These are phyloP conservation scores for Rhinolophus sinicus DNA, from an alignment of 2,113 vertebrate genomes.

Conservation along the genomic window DNA sequence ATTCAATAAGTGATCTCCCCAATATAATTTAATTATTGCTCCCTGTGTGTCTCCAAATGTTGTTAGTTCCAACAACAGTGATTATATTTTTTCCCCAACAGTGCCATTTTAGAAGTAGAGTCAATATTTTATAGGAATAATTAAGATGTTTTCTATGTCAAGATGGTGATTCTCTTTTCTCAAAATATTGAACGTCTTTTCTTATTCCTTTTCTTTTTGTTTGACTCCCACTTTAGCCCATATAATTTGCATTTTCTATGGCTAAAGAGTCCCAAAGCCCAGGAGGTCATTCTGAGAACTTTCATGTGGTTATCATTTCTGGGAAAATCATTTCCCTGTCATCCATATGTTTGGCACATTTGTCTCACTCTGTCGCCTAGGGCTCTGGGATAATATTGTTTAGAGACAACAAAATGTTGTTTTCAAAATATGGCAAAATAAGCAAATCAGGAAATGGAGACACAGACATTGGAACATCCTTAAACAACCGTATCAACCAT, in stretches of 20 bases:
- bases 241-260: conserved; percentile 41
- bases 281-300: background rate
- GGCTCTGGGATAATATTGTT: background rate
- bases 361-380: background rate
- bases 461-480: background rate
- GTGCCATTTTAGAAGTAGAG: background rate
- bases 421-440: conserved; percentile 48
- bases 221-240: background rate
- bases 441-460: conserved; percentile 31
- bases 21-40: background rate
- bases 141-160: background rate
- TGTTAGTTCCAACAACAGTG: background rate
- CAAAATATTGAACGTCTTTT: background rate
- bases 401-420: background rate
- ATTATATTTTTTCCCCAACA: background rate
- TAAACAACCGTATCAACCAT: background rate
- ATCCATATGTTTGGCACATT: background rate
- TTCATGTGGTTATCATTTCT: conserved; percentile 60
- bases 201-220: background rate
- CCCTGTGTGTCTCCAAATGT: background rate
- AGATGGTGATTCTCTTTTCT: conserved; percentile 23
- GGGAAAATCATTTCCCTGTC: background rate
- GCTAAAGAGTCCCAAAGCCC: background rate
- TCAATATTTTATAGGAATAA: background rate
- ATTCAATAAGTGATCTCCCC: background rate